Percentiles rank a stretch among this genome's conserved stretches.
Conservation (phyloP, 2,888 invertebrate genomes). For the Clivina fossor region DNA sequence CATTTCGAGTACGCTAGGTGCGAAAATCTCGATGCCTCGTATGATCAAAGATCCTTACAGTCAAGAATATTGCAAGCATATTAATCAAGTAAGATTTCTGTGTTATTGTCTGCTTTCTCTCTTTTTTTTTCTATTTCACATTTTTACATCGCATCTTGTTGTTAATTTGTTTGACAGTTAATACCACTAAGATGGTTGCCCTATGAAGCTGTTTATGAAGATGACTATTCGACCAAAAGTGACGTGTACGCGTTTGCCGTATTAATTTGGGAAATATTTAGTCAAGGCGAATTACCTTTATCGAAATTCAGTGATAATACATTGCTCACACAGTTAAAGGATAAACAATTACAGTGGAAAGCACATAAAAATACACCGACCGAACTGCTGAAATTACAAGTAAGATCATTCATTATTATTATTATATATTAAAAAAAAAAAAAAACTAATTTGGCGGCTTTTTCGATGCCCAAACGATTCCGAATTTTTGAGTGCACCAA, state of each 20-base stretch:
- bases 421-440: constrained; percentile 1
- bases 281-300: constrained; percentile 76
- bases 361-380: constrained; percentile 66
- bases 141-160: background rate
- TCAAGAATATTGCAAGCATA: constrained; percentile 84
- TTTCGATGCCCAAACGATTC: too few species aligned
- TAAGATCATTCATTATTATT: constrained; percentile 43
- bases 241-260: constrained; percentile 92
- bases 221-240: constrained; percentile 89
- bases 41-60: constrained; percentile 84
- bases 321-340: constrained; percentile 65
- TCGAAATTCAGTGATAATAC: constrained; percentile 75
- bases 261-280: constrained; percentile 87
- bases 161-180: constrained; percentile 55
- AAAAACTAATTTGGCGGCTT: too few species aligned
- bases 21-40: constrained; percentile 82
- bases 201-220: constrained; percentile 84
- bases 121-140: constrained; percentile 2
- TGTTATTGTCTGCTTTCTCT: background rate
- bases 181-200: constrained; percentile 91
- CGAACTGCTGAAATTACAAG: constrained; percentile 62
- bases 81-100: constrained; percentile 65
- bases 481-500: too few species aligned
- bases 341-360: constrained; percentile 68
- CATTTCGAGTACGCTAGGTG: constrained; percentile 76